Base-by-base conservation (phyloP, 1,140 invertebrate genomes). In the Cylas formicarius region DNA sequence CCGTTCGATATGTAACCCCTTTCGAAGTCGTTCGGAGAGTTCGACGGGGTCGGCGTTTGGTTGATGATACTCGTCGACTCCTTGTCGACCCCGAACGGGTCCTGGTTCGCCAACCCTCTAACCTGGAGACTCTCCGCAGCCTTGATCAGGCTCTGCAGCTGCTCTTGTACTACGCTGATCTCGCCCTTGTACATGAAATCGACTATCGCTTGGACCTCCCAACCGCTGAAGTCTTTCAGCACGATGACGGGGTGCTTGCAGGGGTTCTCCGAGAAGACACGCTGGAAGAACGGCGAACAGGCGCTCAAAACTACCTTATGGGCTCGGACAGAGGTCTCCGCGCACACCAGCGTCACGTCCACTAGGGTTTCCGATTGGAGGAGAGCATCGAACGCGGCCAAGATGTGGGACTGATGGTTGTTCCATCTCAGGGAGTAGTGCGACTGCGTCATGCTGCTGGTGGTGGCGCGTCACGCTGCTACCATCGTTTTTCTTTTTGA, bases 171-270 rank as follows among this genome's bases (percentile, higher is more conserved):
- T 2, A 92, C 85, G 37, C 82, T 84, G 36, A 92, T 87, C 68
- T 91, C 86, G 19, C 90, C 90, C 37, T 84, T 80, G 69, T 92
- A 92, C 86, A 92, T 93, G 53, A 93, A 93, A 66, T 90, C 86
- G 29, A 92, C 81, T 18, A 92, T 81, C 4, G 86, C 85, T 58
- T 88, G 82, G 24, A 92, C 78, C 53, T 91, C 87, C 75, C 85
- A 84, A 7, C 46, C 38, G 55, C 78, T 76, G 56, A 90, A 86
- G 67, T 91, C 89, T 66, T 91, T 91, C 13, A 92, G 65, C 32
- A 92, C 86, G 59, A 93, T 89, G 33, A 92, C 86, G 7, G 90
- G 89, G 64, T 92, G 89, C 61, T 92, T 90, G 72, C 87, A 92
- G n/a, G 88, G 87, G 54, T 87, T 90, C 54, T 91, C 87, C 38